These are phyloP conservation scores for Geopemphigus sp. DNA, from an alignment of 1,140 invertebrate genomes.

Conservation along the genomic window DNA sequence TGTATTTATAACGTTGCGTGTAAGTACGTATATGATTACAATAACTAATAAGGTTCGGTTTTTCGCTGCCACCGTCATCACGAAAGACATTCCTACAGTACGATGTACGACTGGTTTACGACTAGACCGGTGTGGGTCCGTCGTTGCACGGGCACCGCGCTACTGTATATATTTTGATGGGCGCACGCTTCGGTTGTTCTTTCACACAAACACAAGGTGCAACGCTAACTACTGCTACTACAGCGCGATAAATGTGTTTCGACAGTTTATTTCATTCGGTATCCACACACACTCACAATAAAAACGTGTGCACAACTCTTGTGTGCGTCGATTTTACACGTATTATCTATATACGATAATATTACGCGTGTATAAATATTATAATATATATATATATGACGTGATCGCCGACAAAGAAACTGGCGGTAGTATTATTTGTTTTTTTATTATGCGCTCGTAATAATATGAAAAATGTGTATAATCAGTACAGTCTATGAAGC, in stretches of 20 bases:
- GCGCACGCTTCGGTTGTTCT: slow-evolving; percentile 37
- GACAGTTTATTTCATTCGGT: slow-evolving; percentile 23
- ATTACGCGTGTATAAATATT: neutral
- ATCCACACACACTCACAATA: neutral
- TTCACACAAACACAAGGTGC: slow-evolving; percentile 28
- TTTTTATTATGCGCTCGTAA: too few relatives aligned
- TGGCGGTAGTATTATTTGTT: too few relatives aligned
- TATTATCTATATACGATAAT: too few relatives aligned
- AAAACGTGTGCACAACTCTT: too few relatives aligned
- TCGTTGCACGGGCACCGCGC: too few relatives aligned
- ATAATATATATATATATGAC: slow-evolving; percentile 3
- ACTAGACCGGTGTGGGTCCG: too few relatives aligned
- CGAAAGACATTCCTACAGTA: slow-evolving; percentile 16
- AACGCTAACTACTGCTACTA: neutral
- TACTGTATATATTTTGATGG: slow-evolving; percentile 34
- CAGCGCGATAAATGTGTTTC: neutral
- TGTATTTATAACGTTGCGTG: too few relatives aligned
- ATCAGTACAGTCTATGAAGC: too few relatives aligned
- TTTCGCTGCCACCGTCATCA: neutral
- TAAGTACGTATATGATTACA: neutral
- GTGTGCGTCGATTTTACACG: too few relatives aligned
- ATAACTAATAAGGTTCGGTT: slow-evolving; percentile 11
- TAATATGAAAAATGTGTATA: too few relatives aligned
- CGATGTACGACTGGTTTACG: neutral
- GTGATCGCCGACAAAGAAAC: too few relatives aligned